A percentile compares a stretch with the other conserved stretches of the same genome.
Evolutionary conservation across 2,113 vertebrate genomes (phyloP).

Genomic region (Scartelaos histophorus): DNA sequence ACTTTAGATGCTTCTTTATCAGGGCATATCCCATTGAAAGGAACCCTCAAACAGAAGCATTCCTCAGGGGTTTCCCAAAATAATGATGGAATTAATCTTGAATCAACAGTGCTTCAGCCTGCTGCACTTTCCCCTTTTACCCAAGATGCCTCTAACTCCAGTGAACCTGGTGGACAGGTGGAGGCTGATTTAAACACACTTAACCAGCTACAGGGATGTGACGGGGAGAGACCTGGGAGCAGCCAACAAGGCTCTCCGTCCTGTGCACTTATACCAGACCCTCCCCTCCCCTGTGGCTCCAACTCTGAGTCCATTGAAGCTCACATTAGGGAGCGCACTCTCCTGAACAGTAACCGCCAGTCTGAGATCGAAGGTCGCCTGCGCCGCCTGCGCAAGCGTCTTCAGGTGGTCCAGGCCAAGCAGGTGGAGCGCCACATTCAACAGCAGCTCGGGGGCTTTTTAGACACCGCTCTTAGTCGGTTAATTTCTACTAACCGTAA

Average conservation of each 20-base stretch:
- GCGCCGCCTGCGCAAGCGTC: slow-evolving; percentile 89
- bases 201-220: slow-evolving; percentile 28
- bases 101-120: slow-evolving; percentile 55
- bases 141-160: slow-evolving; percentile 75
- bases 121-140: slow-evolving; percentile 55
- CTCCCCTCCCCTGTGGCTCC: slow-evolving; percentile 43
- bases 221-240: slow-evolving; percentile 64
- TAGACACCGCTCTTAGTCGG: slow-evolving; percentile 86
- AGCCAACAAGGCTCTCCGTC: slow-evolving; percentile 63
- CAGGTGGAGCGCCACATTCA: slow-evolving; percentile 97
- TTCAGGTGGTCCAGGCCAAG: slow-evolving; percentile 97
- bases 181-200: slow-evolving; percentile 45
- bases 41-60: slow-evolving; percentile 69
- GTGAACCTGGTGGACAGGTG: slow-evolving; percentile 44
- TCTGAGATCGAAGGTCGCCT: slow-evolving; percentile 88
- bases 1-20: slow-evolving; percentile 79
- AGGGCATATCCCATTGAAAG: slow-evolving; percentile 82
- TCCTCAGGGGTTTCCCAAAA: slow-evolving; percentile 60
- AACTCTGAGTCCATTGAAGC: slow-evolving; percentile 79
- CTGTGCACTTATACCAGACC: slow-evolving; percentile 41
- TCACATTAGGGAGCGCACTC: slow-evolving; percentile 84
- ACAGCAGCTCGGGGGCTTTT: slow-evolving; percentile 92
- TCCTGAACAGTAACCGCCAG: slow-evolving; percentile 84
- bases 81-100: slow-evolving; percentile 52
- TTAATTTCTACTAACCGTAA: slow-evolving; percentile 85